Percentiles rank a stretch among this genome's conserved stretches.
These are phyloP conservation scores for Dryadula phaetusa DNA, from an alignment of 2,888 invertebrate genomes.

Conservation along the genomic window DNA sequence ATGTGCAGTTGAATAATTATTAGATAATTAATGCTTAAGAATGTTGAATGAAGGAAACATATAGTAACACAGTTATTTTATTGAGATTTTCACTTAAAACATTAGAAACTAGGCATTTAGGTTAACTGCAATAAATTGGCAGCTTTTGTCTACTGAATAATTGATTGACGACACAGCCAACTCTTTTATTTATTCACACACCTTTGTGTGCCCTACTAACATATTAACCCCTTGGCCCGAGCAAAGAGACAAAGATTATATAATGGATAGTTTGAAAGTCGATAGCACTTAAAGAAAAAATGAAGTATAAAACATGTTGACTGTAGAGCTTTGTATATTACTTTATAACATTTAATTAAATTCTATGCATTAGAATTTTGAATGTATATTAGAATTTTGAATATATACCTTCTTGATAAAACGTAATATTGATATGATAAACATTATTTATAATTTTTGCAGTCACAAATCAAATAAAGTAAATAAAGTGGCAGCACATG, in stretches of 20 bases:
- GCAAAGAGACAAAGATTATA: constrained; percentile 16
- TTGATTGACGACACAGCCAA: constrained; percentile 20
- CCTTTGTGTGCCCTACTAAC: constrained; percentile 33
- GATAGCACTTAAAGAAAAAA: background rate
- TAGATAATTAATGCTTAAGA: no score
- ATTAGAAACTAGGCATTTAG: constrained; percentile 7
- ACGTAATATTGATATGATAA: background rate
- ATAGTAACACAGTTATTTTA: background rate
- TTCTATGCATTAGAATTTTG: no score
- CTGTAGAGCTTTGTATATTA: no score
- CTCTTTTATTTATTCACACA: constrained; percentile 36
- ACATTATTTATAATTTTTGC: background rate
- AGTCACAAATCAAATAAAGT: background rate
- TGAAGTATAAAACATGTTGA: no score
- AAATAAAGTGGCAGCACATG: constrained; percentile 17
- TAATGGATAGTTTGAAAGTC: constrained; percentile 15
- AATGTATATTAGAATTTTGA: no score
- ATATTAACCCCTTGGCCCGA: constrained; percentile 25
- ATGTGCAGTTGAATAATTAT: no score
- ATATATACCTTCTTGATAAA: no score
- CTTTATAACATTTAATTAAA: no score
- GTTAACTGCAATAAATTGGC: constrained; percentile 21
- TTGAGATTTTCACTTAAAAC: background rate
- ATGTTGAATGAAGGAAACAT: no score
- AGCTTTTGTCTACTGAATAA: constrained; percentile 19